These are phyloP conservation scores for Acanthisitta chloris DNA, from an alignment of 2,113 vertebrate species.

Conservation along the genomic window DNA sequence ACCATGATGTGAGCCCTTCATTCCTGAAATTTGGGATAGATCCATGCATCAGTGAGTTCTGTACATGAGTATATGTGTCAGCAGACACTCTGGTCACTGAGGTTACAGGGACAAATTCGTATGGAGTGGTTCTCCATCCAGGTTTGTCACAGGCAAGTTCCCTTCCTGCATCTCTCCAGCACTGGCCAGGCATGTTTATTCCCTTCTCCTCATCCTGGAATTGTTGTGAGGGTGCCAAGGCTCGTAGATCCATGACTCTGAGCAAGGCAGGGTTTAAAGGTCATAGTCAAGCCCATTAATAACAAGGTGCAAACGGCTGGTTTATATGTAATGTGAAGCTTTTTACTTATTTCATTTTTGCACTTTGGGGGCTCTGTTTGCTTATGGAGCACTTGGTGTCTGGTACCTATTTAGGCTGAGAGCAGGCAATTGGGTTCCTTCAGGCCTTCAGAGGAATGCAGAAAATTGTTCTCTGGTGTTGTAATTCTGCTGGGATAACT, in stretches of 20 bases:
- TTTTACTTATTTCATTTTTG: conserved; percentile 82
- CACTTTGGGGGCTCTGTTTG: conserved; percentile 81
- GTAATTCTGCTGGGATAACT: conserved; percentile 78
- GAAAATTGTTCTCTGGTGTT: conserved; percentile 80
- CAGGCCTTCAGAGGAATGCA: conserved; percentile 80
- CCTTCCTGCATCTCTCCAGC: neutral
- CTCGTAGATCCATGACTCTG: conserved; percentile 56
- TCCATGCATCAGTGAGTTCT: neutral
- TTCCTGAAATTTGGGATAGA: neutral
- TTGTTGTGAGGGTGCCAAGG: conserved; percentile 70
- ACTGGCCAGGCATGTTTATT: neutral
- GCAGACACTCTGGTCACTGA: neutral
- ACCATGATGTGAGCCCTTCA: neutral
- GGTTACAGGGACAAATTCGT: neutral
- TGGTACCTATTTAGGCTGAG: conserved; percentile 82
- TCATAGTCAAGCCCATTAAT: conserved; percentile 77
- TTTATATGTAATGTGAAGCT: conserved; percentile 80
- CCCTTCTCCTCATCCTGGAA: conserved; percentile 43
- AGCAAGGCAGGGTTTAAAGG: conserved; percentile 70
- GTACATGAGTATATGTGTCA: rapidly evolving
- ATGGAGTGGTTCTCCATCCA: neutral
- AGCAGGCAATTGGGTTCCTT: conserved; percentile 78
- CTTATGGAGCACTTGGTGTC: conserved; percentile 83
- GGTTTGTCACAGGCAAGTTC: neutral
- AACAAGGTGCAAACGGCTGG: conserved; percentile 80